Conservation (phyloP, 1,140 invertebrate genomes). For the Drosophila athabasca region DNA sequence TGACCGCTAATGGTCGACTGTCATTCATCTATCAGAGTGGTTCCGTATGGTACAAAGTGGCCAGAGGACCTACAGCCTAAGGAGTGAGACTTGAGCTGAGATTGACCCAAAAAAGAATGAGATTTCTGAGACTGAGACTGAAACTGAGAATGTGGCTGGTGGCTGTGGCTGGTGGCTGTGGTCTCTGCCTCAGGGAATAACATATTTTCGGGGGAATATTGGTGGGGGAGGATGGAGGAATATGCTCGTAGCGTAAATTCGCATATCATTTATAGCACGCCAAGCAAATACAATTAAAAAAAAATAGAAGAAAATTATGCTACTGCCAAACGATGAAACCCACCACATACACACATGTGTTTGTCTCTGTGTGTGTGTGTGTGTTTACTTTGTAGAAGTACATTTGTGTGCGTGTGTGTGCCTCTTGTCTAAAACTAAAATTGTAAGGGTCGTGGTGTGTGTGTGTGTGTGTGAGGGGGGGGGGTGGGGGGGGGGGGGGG, state of each 20-base stretch:
- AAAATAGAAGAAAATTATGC: slow-evolving; percentile 50
- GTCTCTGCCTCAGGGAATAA: background rate
- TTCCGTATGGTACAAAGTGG: too few relatives aligned
- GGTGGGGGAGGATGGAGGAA: slow-evolving; percentile 23
- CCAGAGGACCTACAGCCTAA: too few relatives aligned
- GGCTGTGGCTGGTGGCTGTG: too few relatives aligned
- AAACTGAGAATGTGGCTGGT: too few relatives aligned
- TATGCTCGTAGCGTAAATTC: slow-evolving; percentile 23
- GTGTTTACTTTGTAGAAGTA: slow-evolving; percentile 8
- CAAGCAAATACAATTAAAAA: slow-evolving; percentile 63
- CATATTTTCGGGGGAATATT: slow-evolving; percentile 11
- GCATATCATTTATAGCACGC: slow-evolving; percentile 60
- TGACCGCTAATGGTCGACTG: too few relatives aligned
- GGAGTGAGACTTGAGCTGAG: too few relatives aligned
- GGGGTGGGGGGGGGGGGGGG: too few relatives aligned
- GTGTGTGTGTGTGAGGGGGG: too few relatives aligned
- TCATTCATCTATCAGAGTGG: too few relatives aligned
- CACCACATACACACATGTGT: background rate
- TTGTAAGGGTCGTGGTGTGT: slow-evolving; percentile 15
- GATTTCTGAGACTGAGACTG: slow-evolving; percentile 9
- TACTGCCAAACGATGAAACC: slow-evolving; percentile 35
- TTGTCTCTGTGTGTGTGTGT: background rate
- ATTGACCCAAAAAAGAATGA: background rate
- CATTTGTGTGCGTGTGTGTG: slow-evolving; percentile 28
- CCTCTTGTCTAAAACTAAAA: slow-evolving; percentile 38